Evolutionary conservation across 2,113 vertebrate species (phyloP).

Genomic region (Protomyctophum bolini): DNA sequence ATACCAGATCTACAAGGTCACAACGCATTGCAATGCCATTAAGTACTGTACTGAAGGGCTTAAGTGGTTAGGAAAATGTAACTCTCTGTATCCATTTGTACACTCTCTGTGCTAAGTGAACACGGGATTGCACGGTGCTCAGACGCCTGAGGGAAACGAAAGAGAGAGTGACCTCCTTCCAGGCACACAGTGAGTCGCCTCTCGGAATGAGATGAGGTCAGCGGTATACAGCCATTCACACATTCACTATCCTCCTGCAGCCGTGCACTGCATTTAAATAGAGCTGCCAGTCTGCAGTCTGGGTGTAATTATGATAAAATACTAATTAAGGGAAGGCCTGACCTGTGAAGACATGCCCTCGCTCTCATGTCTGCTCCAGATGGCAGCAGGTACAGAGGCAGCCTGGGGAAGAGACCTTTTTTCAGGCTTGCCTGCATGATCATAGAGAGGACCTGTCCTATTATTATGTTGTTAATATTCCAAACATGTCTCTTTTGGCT

Average conservation of each 20-base stretch:
- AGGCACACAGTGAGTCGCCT: background rate
- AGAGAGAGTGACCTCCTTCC: background rate
- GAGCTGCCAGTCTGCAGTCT: slow-evolving; percentile 59
- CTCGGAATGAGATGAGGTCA: slow-evolving; percentile 15
- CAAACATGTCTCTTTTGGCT: slow-evolving; percentile 33
- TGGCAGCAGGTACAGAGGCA: slow-evolving; percentile 64
- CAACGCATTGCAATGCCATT: too few relatives aligned
- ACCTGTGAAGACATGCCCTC: slow-evolving; percentile 60
- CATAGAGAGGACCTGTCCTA: slow-evolving; percentile 28
- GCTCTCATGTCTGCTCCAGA: slow-evolving; percentile 67
- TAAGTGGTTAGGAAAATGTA: too few relatives aligned
- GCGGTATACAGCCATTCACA: slow-evolving; percentile 25
- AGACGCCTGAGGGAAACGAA: background rate
- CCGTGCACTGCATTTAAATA: slow-evolving; percentile 56
- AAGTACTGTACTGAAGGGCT: too few relatives aligned
- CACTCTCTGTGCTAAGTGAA: background rate
- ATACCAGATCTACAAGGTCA: too few relatives aligned
- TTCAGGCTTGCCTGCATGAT: slow-evolving; percentile 26
- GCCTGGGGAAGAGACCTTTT: slow-evolving; percentile 50
- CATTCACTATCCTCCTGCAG: slow-evolving; percentile 28
- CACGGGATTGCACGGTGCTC: background rate
- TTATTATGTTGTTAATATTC: slow-evolving; percentile 33
- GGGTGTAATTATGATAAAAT: slow-evolving; percentile 71
- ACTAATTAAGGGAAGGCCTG: slow-evolving; percentile 66
- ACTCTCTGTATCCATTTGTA: too few relatives aligned